Percentiles rank a stretch among this genome's conserved stretches.
Conservation (phyloP, 30 jellyfish, hydroid and myxozoan genomes). For the Clytia hemisphaerica region DNA sequence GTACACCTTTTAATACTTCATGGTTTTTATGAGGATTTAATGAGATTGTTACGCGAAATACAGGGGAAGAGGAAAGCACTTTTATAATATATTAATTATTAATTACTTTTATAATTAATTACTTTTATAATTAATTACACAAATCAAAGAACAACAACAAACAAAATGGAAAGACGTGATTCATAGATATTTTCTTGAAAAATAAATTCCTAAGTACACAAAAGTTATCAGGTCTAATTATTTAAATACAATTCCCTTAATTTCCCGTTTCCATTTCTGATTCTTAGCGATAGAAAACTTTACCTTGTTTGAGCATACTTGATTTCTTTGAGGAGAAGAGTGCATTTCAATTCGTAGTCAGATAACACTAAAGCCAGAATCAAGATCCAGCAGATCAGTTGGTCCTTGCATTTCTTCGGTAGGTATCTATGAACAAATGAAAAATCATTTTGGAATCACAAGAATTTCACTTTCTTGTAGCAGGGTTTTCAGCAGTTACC, state of each 20-base stretch:
- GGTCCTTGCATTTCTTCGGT: conserved; percentile 69
- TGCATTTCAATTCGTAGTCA: conserved; percentile 60
- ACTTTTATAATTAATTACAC: not conserved
- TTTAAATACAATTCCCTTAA: too few relatives aligned
- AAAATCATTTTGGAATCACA: not conserved
- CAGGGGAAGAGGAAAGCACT: too few relatives aligned
- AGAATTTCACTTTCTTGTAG: too few relatives aligned
- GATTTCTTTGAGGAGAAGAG: conserved; percentile 58
- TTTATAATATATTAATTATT: too few relatives aligned
- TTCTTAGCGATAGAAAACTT: too few relatives aligned
- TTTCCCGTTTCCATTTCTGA: too few relatives aligned
- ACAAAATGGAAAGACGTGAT: too few relatives aligned
- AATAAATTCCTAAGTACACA: not conserved
- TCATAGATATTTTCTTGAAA: too few relatives aligned
- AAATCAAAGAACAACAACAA: not conserved
- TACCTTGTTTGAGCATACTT: conserved; percentile 73
- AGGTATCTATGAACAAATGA: conserved; percentile 25
- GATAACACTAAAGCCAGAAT: conserved; percentile 68
- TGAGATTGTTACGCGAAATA: too few relatives aligned
- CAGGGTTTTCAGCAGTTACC: too few relatives aligned
- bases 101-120: too few relatives aligned
- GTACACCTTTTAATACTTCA: not conserved
- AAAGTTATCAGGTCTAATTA: not conserved
- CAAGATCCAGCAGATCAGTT: conserved; percentile 53
- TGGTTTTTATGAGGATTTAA: not conserved